These are phyloP conservation scores for Eledone cirrhosa DNA, from an alignment of 2,888 invertebrate species.

Conservation along the genomic window DNA sequence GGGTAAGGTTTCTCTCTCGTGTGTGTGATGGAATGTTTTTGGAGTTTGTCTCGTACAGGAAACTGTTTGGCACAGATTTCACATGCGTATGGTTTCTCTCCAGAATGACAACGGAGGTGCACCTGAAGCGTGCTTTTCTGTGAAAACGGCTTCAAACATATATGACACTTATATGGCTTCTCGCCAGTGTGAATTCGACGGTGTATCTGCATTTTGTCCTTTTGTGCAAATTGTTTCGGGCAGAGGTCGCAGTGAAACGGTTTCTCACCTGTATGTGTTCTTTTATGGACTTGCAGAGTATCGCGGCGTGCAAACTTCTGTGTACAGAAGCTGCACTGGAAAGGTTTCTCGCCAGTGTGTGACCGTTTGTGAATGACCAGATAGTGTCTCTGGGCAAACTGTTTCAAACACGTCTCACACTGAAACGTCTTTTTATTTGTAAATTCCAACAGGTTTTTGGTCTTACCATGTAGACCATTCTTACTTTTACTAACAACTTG, in stretches of 20 bases:
- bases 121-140: slow-evolving; percentile 12
- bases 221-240: slow-evolving; percentile 9
- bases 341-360: neutral
- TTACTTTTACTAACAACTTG: too few species aligned
- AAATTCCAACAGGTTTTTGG: too few species aligned
- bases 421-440: neutral
- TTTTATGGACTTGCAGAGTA: neutral
- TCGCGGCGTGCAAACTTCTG: slow-evolving; percentile 16
- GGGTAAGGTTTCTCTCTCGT: neutral
- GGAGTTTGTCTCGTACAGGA: neutral
- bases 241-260: slow-evolving; percentile 11
- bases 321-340: neutral
- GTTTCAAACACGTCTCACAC: slow-evolving; percentile 23
- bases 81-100: slow-evolving; percentile 5
- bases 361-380: neutral
- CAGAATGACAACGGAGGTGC: neutral
- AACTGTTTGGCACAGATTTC: slow-evolving; percentile 11
- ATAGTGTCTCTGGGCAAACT: slow-evolving; percentile 19
- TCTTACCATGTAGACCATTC: too few species aligned
- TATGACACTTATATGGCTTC: slow-evolving; percentile 1
- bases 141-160: slow-evolving; percentile 9
- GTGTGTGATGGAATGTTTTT: slow-evolving; percentile 2
- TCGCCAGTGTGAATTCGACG: neutral
- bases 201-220: slow-evolving; percentile 19
- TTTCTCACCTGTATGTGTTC: neutral